These are phyloP conservation scores for Cnemophilus loriae DNA, from an alignment of 2,113 vertebrate genomes.

Conservation along the genomic window DNA sequence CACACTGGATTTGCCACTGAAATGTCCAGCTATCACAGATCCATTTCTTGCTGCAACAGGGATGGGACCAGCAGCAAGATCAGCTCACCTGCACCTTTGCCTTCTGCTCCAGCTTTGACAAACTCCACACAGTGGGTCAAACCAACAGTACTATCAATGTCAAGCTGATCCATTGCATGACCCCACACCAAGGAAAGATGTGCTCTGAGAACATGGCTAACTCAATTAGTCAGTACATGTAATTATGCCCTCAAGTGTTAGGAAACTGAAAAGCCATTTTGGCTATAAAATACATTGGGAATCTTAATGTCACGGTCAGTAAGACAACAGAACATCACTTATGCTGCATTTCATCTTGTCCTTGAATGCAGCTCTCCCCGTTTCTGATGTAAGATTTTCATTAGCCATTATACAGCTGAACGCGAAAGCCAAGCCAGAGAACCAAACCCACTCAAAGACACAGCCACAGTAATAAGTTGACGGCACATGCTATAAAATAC, in stretches of 20 bases:
- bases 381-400: neutral
- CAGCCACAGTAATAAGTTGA: neutral
- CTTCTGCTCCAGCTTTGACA: neutral
- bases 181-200: neutral
- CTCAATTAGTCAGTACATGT: neutral
- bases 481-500: neutral
- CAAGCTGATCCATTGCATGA: neutral
- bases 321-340: neutral
- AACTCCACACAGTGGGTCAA: neutral
- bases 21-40: neutral
- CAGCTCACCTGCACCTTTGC: neutral
- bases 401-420: neutral
- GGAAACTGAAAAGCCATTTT: constrained; percentile 25
- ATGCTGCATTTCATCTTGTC: neutral
- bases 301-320: neutral
- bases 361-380: neutral
- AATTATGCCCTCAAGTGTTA: constrained; percentile 30
- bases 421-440: neutral
- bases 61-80: neutral
- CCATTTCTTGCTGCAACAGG: neutral
- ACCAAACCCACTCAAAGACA: neutral
- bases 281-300: neutral
- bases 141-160: neutral
- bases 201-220: neutral
- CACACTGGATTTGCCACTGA: neutral